These are phyloP conservation scores for Ridgeia piscesae DNA, from an alignment of 1,140 invertebrate species.

Conservation along the genomic window DNA sequence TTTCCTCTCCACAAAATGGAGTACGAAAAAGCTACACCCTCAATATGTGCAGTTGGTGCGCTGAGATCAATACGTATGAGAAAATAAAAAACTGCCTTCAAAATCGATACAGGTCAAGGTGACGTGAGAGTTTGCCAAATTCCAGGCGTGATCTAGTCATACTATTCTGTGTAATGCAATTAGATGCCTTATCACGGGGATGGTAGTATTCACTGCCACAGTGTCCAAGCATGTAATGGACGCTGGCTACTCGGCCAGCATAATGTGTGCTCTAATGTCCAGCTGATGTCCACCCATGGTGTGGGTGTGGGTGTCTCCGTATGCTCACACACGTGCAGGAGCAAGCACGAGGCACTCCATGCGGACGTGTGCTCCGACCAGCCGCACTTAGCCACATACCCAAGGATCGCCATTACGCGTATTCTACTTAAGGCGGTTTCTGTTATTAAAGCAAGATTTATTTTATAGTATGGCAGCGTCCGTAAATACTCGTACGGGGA, in stretches of 20 bases:
- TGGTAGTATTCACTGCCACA: neutral
- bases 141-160: neutral
- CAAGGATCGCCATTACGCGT: too few relatives aligned
- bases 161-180: neutral
- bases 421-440: neutral
- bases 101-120: too few relatives aligned
- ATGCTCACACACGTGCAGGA: neutral
- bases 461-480: neutral
- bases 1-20: too few relatives aligned
- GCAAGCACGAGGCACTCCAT: neutral
- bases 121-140: too few relatives aligned
- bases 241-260: neutral
- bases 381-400: neutral
- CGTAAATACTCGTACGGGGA: neutral
- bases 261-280: neutral
- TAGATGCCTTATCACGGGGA: neutral
- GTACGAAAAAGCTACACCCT: too few relatives aligned
- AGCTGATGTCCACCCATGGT: neutral
- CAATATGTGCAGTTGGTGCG: too few relatives aligned
- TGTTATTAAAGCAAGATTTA: neutral
- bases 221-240: neutral
- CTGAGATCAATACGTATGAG: neutral
- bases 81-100: neutral
- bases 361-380: neutral
- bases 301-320: neutral